Evolutionary conservation across 2,797 vertebrate genomes (phyloP).

Genomic region (Limosa lapponica): DNA sequence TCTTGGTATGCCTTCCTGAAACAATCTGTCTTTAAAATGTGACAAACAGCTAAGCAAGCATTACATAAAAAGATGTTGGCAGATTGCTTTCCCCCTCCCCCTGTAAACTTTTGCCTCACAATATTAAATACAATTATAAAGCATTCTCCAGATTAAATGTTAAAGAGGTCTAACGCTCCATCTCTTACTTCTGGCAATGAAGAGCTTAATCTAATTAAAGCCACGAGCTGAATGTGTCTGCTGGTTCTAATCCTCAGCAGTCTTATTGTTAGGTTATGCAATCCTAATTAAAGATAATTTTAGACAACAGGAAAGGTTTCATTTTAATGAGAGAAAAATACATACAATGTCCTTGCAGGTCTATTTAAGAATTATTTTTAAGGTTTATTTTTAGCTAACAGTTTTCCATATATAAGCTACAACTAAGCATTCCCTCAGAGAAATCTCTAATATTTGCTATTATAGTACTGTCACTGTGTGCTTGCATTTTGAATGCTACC

Average conservation of each 20-base stretch:
- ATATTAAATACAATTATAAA: conserved; percentile 58
- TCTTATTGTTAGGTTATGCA: conserved; percentile 65
- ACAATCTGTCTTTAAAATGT: not conserved
- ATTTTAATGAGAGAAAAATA: conserved; percentile 44
- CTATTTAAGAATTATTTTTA: conserved; percentile 34
- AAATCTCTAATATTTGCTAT: not conserved
- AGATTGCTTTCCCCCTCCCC: not conserved
- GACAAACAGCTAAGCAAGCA: not conserved
- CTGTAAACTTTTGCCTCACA: conserved; percentile 9
- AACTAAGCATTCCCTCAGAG: not conserved
- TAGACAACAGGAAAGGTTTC: conserved; percentile 29
- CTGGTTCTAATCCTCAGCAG: conserved; percentile 59
- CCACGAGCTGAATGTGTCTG: conserved; percentile 22
- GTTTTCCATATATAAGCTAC: not conserved
- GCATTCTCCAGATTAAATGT: conserved; percentile 55
- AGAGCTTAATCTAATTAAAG: conserved; percentile 70
- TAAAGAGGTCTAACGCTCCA: conserved; percentile 42
- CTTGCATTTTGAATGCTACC: not conserved
- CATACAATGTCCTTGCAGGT: not conserved
- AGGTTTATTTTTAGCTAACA: conserved; percentile 35
- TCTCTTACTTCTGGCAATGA: conserved; percentile 55
- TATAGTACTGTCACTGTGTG: not conserved
- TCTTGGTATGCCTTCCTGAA: not conserved
- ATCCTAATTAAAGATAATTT: conserved; percentile 72
- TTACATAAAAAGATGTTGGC: not conserved